These are phyloP conservation scores for Tetramorium bicarinatum DNA, from an alignment of 2,888 invertebrate genomes.

Conservation along the genomic window DNA sequence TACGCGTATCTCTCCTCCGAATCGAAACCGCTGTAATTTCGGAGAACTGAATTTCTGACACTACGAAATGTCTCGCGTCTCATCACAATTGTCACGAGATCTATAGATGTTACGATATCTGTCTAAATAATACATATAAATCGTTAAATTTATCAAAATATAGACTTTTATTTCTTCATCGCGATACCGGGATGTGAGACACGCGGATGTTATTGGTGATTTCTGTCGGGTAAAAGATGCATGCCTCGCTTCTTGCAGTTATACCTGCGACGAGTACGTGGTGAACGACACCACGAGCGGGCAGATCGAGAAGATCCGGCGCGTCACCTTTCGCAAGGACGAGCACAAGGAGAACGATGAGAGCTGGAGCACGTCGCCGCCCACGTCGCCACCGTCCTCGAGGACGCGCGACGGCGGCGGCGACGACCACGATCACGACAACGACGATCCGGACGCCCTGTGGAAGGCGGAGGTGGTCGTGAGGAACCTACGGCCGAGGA, in stretches of 20 bases:
- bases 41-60: slow-evolving; percentile 2
- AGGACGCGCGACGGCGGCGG: slow-evolving; percentile 81
- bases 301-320: slow-evolving; percentile 88
- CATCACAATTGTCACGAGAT: not conserved
- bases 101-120: not conserved
- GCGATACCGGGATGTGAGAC: not conserved
- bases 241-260: slow-evolving; percentile 87
- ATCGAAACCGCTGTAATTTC: slow-evolving; percentile 8
- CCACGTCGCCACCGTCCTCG: slow-evolving; percentile 79
- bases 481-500: slow-evolving; percentile 88
- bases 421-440: slow-evolving; percentile 65
- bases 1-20: not conserved
- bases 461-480: slow-evolving; percentile 87
- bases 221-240: not conserved
- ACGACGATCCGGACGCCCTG: slow-evolving; percentile 83
- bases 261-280: slow-evolving; percentile 93
- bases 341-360: slow-evolving; percentile 84
- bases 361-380: slow-evolving; percentile 82
- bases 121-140: not conserved
- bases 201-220: not conserved
- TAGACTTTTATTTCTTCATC: not conserved
- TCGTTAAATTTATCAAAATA: not conserved
- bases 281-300: slow-evolving; percentile 90
- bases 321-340: slow-evolving; percentile 81
- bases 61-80: not conserved